Conservation (phyloP, 2,888 invertebrate species). For the Drosophila subquinaria region DNA sequence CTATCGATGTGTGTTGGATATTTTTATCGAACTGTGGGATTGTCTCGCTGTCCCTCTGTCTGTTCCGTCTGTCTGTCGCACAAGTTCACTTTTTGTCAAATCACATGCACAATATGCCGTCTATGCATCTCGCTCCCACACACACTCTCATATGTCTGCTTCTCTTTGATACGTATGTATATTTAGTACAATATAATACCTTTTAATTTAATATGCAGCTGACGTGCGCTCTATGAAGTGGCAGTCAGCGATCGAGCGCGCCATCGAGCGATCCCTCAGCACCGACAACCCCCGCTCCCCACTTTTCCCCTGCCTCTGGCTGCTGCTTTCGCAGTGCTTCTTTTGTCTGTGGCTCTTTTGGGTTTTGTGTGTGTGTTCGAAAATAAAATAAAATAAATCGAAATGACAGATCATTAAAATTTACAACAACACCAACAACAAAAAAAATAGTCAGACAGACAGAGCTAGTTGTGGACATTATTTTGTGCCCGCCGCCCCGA, state of each 20-base stretch:
- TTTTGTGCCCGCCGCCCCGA: constrained; percentile 46
- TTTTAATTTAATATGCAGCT: constrained; percentile 82
- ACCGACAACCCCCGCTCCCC: neutral
- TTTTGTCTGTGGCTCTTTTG: constrained; percentile 56
- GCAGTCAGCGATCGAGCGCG: constrained; percentile 48
- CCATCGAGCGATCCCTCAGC: constrained; percentile 41
- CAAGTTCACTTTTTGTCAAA: constrained; percentile 51
- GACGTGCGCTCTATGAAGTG: constrained; percentile 74
- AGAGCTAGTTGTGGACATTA: constrained; percentile 70
- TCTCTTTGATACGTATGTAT: constrained; percentile 25
- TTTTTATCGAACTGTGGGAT: constrained; percentile 74
- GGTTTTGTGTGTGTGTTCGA: constrained; percentile 63
- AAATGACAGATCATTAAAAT: constrained; percentile 86
- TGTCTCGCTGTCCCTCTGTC: constrained; percentile 20
- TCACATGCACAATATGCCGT: constrained; percentile 22
- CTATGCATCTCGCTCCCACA: neutral
- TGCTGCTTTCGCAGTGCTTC: constrained; percentile 23
- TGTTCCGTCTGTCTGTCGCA: constrained; percentile 15
- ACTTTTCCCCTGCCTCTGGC: neutral
- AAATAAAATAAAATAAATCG: constrained; percentile 84
- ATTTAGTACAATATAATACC: constrained; percentile 81
- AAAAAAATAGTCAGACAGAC: constrained; percentile 43
- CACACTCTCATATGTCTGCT: neutral
- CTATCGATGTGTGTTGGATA: constrained; percentile 76
- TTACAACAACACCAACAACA: constrained; percentile 71